Evolutionary conservation across 2,888 invertebrate species (phyloP).

Genomic region (Stenotaenia linearis): DNA sequence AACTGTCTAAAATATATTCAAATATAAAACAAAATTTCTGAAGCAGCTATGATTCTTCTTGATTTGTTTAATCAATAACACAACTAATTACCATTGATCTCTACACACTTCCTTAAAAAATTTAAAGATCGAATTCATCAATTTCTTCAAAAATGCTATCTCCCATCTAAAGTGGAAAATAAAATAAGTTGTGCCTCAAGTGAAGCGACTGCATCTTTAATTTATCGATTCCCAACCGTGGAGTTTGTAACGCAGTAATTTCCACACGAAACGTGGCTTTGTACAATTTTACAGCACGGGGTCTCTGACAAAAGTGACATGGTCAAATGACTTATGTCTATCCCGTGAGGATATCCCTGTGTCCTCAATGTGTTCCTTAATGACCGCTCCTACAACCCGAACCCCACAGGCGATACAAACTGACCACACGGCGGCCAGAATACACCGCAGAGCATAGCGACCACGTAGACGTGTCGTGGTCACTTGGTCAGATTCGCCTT

Average conservation of each 20-base stretch:
- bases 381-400: neutral
- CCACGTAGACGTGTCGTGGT: slow-evolving; percentile 1
- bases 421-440: neutral
- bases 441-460: neutral
- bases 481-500: neutral
- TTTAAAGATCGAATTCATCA: too few relatives aligned
- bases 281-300: neutral
- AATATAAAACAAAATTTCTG: neutral
- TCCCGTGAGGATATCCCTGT: slow-evolving; percentile 1
- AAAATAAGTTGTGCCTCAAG: too few relatives aligned
- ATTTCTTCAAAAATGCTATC: too few relatives aligned
- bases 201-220: neutral
- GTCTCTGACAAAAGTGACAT: neutral
- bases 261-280: neutral
- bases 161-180: too few relatives aligned
- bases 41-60: too few relatives aligned
- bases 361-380: slow-evolving; percentile 4
- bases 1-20: too few relatives aligned
- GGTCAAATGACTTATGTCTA: neutral
- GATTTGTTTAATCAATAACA: too few relatives aligned
- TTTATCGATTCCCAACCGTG: neutral
- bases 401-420: slow-evolving; percentile 5
- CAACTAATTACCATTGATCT: too few relatives aligned
- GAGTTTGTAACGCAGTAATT: slow-evolving; percentile 5
- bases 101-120: too few relatives aligned